phyloP scores from a whole-genome alignment of 1,140 invertebrate species.

The Drosophila eugracilis region DNA sequence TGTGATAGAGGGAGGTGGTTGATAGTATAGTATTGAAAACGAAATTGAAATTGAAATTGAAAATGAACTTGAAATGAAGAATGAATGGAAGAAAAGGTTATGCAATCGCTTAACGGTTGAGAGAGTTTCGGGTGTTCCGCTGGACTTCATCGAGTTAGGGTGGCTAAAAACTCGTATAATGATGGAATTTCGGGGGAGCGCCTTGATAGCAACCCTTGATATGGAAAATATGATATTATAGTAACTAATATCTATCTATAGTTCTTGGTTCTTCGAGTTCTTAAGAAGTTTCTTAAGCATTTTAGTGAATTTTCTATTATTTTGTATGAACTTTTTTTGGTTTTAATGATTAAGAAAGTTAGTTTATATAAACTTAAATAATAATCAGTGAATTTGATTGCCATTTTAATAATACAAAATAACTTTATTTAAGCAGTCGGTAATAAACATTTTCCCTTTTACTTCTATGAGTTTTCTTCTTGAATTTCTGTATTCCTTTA shows the following conservation, averaged over 20 bases:
- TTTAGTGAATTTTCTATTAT: too few species aligned
- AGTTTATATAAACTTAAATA: too few species aligned
- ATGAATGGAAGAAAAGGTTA: slow-evolving; percentile 38
- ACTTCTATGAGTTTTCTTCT: not conserved
- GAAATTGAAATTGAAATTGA: slow-evolving; percentile 18
- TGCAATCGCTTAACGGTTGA: slow-evolving; percentile 36
- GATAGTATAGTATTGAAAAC: too few species aligned
- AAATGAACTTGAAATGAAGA: slow-evolving; percentile 29
- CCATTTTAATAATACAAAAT: too few species aligned
- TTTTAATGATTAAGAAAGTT: too few species aligned
- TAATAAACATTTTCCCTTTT: not conserved
- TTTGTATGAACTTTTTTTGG: too few species aligned
- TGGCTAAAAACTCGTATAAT: slow-evolving; percentile 29
- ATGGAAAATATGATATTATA: slow-evolving; percentile 24
- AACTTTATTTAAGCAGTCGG: too few species aligned
- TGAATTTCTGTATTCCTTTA: slow-evolving; percentile 4
- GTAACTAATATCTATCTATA: too few species aligned
- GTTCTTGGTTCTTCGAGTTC: not conserved
- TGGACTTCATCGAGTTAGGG: slow-evolving; percentile 23
- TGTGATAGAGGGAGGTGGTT: slow-evolving; percentile 1
- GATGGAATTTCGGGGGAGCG: slow-evolving; percentile 1
- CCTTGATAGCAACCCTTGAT: slow-evolving; percentile 9
- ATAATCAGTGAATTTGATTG: too few species aligned
- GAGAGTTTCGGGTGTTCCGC: slow-evolving; percentile 37
- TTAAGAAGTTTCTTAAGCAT: too few species aligned